Evolutionary conservation across 2,797 vertebrate species (phyloP), one percentile per base, ranked within the genome.

Genomic region (Urosaurus nigricauda): DNA sequence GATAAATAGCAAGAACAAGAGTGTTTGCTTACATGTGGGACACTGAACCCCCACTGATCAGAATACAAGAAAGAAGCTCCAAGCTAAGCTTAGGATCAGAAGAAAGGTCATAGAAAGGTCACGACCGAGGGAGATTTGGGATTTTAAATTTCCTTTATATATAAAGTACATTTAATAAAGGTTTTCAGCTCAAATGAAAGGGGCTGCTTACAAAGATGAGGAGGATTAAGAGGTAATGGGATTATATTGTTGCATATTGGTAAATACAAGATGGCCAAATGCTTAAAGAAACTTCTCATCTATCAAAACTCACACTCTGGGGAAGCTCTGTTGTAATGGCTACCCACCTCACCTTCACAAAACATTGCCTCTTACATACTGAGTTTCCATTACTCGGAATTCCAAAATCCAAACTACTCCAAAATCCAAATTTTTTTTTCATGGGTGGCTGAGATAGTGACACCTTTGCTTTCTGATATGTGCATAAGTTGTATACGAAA

Each of bases 51-150:
- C 82, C 93, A 94, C 91, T 4, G 4, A 84, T 88, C 92, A 35
- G 68, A 85, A 77, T 58, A 21, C 84, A 68, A 93, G 95, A 92
- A 88, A 91, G 93, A 84, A 74, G 88, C 84, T 89, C 89, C 92
- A 24, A 80, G 40, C 4, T 80, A 24, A 80, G 40, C 4, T 80
- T 78, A 84, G 89, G 70, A 53, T 89, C 70, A 89, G 88, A 87
- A 83, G 70, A 78, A 95, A 95, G 96, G 96, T 97, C 97, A 97
- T 87, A 14, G 73, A 94, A 93, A 95, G 97, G 96, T 96, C 95
- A 96, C 85, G n/a, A n/a, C n/a, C n/a, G 16, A 65, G 56, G 3
- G 32, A 79, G 63, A 35, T 58, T 0, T 1, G 0, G 0, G 8
- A 47, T 4, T 26, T 65, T 17, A 17, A 77, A 63, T 60, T 86